These are phyloP conservation scores for Troilus luridus DNA, from an alignment of 2,888 invertebrate genomes.

Conservation along the genomic window DNA sequence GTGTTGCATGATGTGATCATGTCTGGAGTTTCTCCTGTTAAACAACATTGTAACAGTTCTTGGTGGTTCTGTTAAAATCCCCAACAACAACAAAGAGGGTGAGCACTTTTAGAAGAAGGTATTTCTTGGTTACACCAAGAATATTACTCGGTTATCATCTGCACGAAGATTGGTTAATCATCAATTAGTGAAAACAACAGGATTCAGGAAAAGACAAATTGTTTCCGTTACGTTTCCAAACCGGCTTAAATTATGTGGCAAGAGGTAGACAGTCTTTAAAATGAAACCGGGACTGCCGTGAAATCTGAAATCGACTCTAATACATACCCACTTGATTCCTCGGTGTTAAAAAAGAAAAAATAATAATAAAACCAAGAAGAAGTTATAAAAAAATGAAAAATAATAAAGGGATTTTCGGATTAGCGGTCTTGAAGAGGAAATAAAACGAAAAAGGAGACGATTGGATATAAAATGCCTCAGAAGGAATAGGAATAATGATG, in stretches of 20 bases:
- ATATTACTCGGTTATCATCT: too few species aligned
- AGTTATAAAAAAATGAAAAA: background rate
- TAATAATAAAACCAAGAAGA: background rate
- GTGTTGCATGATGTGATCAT: too few species aligned
- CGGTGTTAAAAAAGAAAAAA: background rate
- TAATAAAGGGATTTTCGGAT: conserved; percentile 29
- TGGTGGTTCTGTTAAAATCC: too few species aligned
- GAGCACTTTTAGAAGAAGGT: too few species aligned
- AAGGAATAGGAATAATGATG: conserved; percentile 56
- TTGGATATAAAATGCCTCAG: conserved; percentile 55
- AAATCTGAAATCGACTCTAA: conserved; percentile 11
- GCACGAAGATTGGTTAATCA: too few species aligned
- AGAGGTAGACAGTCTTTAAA: background rate
- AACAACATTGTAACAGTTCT: too few species aligned
- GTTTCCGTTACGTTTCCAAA: background rate
- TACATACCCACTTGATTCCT: background rate
- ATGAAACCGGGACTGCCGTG: background rate
- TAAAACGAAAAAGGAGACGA: conserved; percentile 30
- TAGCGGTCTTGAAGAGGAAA: conserved; percentile 47
- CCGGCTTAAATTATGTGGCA: background rate
- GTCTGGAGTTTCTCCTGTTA: too few species aligned
- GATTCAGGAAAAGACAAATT: too few species aligned
- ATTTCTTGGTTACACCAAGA: too few species aligned
- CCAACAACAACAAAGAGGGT: too few species aligned
- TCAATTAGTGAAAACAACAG: too few species aligned